Base-by-base conservation (phyloP, 2,888 invertebrate genomes). In the Ischnura elegans region DNA sequence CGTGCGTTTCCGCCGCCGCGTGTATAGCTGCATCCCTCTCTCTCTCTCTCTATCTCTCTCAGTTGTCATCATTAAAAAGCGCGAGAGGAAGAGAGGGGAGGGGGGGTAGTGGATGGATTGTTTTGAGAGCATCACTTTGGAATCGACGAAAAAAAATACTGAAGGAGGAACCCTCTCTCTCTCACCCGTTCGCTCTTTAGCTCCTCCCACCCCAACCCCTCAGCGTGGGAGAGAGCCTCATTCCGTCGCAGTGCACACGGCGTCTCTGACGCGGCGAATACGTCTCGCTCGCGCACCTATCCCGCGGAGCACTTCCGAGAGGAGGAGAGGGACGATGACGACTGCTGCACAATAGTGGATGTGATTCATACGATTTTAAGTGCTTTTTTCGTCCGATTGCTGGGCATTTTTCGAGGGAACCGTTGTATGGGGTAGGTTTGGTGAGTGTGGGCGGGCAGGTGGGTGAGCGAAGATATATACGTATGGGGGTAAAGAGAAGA, bases 331-430 rank as follows among this genome's bases (percentile, higher is more conserved):
- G 8, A 51, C 8, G 51, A 19, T 5, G 8, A 47, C 47, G 47
- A 19, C 13, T 8, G 13, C 19, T 8, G 13, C 19, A 90, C 90
- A 43, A 43, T 66, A 43, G n/a, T 43, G 90, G 87, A 90, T 61
- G 61, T 90, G 90, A 90, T 90, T 90, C 90, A 90, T 90, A 66
- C 61, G 90, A 61, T 90, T 90, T 61, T 90, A 90, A 90, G 90
- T 90, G 90, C 90, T 90, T 61, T 90, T 90, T 90, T 90, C 90
- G 90, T 90, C 90, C 90, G 90, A 90, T 90, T 90, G 90, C 61
- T 90, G 90, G 90, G 90, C 90, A 90, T 90, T 90, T 90, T 76
- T 76, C 76, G 76, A 36, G 76, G 36, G 76, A 76, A 36, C 76
- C 76, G 10, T 61, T 1, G 51, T 51, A 51, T 51, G 51, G 13